These are phyloP conservation scores for Anthonomus grandis DNA, from an alignment of 1,140 invertebrate species.

Conservation along the genomic window DNA sequence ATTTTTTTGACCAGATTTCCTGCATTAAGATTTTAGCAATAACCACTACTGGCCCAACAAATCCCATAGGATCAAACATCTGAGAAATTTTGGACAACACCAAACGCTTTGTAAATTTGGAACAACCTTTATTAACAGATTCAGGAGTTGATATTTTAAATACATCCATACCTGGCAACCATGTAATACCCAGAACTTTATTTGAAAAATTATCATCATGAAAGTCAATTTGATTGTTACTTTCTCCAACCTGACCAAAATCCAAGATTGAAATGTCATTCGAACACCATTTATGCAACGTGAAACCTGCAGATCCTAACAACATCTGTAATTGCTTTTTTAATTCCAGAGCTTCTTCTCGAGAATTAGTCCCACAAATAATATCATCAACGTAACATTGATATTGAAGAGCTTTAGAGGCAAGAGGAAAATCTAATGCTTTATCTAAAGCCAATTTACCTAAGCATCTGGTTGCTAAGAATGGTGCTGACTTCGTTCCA, in stretches of 20 bases:
- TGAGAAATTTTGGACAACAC: conserved; percentile 28
- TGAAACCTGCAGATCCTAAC: conserved; percentile 10
- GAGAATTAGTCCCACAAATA: conserved; percentile 8
- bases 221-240: too few species aligned
- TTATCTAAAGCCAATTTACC: conserved; percentile 21
- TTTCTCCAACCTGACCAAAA: background rate
- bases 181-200: conserved; percentile 3
- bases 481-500: conserved; percentile 40
- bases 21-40: conserved; percentile 32
- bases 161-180: background rate
- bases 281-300: conserved; percentile 15
- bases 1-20: conserved; percentile 23
- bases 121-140: background rate
- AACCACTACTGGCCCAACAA: conserved; percentile 28
- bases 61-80: conserved; percentile 35
- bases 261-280: conserved; percentile 1
- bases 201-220: conserved; percentile 1
- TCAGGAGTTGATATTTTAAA: conserved; percentile 31
- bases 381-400: conserved; percentile 27
- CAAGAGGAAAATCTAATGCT: conserved; percentile 8
- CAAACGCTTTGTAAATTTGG: background rate
- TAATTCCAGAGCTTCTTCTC: conserved; percentile 3
- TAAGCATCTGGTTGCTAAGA: conserved; percentile 34
- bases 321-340: background rate
- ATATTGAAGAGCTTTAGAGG: conserved; percentile 28